Percentiles rank a stretch among this genome's conserved stretches.
Evolutionary conservation across 1,140 invertebrate genomes (phyloP).

Genomic region (Diprion similis): DNA sequence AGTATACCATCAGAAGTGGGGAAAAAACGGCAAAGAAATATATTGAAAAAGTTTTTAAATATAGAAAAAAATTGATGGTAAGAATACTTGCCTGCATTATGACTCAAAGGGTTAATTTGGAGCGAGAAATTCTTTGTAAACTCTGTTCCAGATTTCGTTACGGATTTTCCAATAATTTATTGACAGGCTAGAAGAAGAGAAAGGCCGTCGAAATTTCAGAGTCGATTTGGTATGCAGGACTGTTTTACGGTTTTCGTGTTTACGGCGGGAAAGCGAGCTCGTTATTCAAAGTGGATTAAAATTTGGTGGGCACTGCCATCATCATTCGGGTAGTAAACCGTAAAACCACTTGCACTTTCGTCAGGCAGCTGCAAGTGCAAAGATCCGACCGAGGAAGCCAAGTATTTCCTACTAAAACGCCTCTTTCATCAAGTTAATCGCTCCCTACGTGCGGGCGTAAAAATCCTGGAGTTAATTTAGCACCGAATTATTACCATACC

Average conservation of each 20-base stretch:
- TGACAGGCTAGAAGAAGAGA: too few relatives aligned
- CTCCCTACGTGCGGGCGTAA: neutral
- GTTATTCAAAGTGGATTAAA: slow-evolving; percentile 18
- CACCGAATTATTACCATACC: neutral
- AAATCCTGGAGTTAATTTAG: neutral
- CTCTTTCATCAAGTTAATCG: slow-evolving; percentile 1
- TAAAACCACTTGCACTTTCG: neutral
- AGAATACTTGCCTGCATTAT: too few relatives aligned
- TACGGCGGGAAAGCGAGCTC: neutral
- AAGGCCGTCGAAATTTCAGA: too few relatives aligned
- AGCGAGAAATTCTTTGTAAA: too few relatives aligned
- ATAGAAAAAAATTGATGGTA: too few relatives aligned
- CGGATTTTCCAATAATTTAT: neutral
- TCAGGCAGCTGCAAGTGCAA: neutral
- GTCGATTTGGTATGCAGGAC: neutral
- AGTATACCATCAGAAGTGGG: too few relatives aligned
- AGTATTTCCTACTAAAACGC: neutral
- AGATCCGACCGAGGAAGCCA: too few relatives aligned
- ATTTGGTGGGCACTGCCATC: neutral
- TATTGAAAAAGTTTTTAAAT: too few relatives aligned
- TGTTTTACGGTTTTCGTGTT: slow-evolving; percentile 11
- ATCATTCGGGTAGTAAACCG: neutral
- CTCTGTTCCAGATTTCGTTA: too few relatives aligned
- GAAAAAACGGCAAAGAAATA: too few relatives aligned
- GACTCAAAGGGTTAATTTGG: too few relatives aligned